Evolutionary conservation across 1,140 invertebrate species (phyloP), one percentile per base, ranked within the genome.

Genomic region (Protaetia brevitarsis): DNA sequence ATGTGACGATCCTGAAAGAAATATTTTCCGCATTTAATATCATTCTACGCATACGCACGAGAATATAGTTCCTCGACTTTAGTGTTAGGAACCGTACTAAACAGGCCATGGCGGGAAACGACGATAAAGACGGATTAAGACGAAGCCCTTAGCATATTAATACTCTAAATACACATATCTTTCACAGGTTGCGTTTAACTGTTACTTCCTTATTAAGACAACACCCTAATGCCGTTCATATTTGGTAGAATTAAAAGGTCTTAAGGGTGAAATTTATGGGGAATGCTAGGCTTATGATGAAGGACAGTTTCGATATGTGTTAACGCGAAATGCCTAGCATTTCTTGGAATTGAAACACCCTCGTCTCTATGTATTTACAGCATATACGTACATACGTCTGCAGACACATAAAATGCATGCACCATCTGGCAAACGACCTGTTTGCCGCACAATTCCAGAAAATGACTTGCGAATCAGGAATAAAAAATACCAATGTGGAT

Each of bases 1-100:
- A 88, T 84, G 75, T 88, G 86, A 62, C 86, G 85, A 74, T 89
- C 88, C 87, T 89, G 82, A 36, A 85, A 74, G 78, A 76, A 76
- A 31, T 57, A 45, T 13, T 51, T n/a, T 45, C 34, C 36, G 23
- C 26, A 27, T 45, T 64, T 45, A 37, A 62, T 37, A 7, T 37
- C n/a, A 3, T 21, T 21, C 13, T 13, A 57, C 56, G 27, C 1
- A 2, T 1, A 27, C 10, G 7, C 23, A 56, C n/a, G 41, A 23
- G 11, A 59, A 8, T 27, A 27, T 31, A 59, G n/a, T n/a, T n/a
- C n/a, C n/a, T n/a, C 41, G 26, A 51, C 21, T 51, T 23, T 51
- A 51, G 41, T 51, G n/a, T n/a, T n/a, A n/a, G 19, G 19, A 5
- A 41, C 2, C 11, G 37, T 10, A n/a, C n/a, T 7, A n/a, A 34